These are phyloP conservation scores for Mesoligia furuncula DNA, from an alignment of 2,888 invertebrate species.

Conservation along the genomic window DNA sequence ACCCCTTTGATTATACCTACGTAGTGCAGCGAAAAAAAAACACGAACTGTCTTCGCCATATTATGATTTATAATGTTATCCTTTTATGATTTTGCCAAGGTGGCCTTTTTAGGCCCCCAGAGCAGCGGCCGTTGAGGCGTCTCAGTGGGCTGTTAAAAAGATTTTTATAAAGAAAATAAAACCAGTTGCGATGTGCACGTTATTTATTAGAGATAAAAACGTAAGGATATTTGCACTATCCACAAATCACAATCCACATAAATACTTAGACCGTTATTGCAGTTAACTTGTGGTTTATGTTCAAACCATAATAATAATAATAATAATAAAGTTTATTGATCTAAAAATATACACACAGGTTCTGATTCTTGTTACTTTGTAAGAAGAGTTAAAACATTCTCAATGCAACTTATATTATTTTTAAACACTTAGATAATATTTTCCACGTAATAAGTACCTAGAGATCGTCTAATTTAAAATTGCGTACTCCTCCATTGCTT, in stretches of 20 bases:
- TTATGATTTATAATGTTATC: no score
- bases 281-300: conserved; percentile 19
- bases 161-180: conserved; percentile 33
- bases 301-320: background rate
- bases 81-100: no score
- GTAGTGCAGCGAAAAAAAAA: no score
- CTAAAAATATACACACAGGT: no score
- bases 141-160: background rate
- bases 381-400: conserved; percentile 2
- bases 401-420: background rate
- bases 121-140: no score
- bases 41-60: no score
- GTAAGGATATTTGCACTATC: conserved; percentile 48
- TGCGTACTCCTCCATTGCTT: no score
- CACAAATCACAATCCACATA: conserved; percentile 31
- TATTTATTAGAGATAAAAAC: conserved; percentile 55
- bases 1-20: no score
- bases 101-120: no score
- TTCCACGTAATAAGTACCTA: background rate
- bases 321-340: no score
- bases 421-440: background rate
- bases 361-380: conserved; percentile 5
- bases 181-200: conserved; percentile 34
- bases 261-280: conserved; percentile 25
- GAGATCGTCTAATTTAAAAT: background rate